phyloP scores from a whole-genome alignment of 2,888 invertebrate species.

The Gnatocerus cornutus region DNA sequence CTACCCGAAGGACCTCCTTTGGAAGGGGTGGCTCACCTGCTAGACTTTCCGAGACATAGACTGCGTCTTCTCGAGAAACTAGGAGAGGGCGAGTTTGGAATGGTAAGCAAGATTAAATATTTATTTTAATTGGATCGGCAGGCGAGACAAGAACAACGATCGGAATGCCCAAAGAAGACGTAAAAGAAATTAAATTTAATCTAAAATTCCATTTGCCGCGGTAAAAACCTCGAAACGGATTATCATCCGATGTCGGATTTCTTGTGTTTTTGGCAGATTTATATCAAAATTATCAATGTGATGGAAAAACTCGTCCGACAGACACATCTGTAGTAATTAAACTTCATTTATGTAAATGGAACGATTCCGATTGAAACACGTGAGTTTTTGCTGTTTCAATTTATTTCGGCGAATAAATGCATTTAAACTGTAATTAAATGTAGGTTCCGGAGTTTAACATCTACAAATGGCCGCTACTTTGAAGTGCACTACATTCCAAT shows the following conservation, averaged over 20 bases:
- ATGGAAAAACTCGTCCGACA: slow-evolving; percentile 23
- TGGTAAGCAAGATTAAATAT: slow-evolving; percentile 74
- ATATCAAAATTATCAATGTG: slow-evolving; percentile 21
- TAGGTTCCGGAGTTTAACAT: slow-evolving; percentile 37
- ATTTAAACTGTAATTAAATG: slow-evolving; percentile 47
- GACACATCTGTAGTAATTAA: slow-evolving; percentile 49
- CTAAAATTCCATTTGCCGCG: slow-evolving; percentile 43
- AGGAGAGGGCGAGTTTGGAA: slow-evolving; percentile 91
- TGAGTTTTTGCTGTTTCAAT: slow-evolving; percentile 48
- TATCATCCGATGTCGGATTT: slow-evolving; percentile 31
- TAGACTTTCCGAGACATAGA: slow-evolving; percentile 88
- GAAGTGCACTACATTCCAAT: slow-evolving; percentile 19
- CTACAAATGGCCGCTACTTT: slow-evolving; percentile 39
- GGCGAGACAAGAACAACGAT: slow-evolving; percentile 40
- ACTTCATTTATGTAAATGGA: slow-evolving; percentile 50
- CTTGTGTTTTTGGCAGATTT: slow-evolving; percentile 28
- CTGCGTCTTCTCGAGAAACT: slow-evolving; percentile 88
- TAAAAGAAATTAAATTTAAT: slow-evolving; percentile 47
- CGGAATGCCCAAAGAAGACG: slow-evolving; percentile 40
- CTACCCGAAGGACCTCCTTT: slow-evolving; percentile 81
- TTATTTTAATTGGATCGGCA: slow-evolving; percentile 47
- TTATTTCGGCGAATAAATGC: slow-evolving; percentile 43
- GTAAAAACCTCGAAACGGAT: slow-evolving; percentile 30
- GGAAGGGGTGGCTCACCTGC: slow-evolving; percentile 79
- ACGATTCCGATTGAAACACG: slow-evolving; percentile 41